Conservation (phyloP, 2,113 vertebrate species). For the Ia io region DNA sequence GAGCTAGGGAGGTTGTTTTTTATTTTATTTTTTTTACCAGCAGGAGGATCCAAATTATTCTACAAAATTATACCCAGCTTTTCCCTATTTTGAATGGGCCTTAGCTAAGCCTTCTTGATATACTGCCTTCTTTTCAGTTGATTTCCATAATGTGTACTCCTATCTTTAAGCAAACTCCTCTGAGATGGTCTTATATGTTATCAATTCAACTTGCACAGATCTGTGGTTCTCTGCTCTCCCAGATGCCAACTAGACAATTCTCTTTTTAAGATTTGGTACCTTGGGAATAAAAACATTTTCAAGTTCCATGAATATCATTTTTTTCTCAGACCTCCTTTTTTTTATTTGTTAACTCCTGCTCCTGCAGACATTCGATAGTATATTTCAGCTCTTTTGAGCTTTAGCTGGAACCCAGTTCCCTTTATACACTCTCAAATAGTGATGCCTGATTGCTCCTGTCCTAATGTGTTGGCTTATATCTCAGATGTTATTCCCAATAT, state of each 20-base stretch:
- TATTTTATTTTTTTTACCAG: too few species aligned
- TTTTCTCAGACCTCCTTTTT: background rate
- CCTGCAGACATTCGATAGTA: background rate
- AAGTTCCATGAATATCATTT: background rate
- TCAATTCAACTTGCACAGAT: background rate
- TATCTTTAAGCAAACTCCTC: background rate
- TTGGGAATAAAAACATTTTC: background rate
- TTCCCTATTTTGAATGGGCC: background rate
- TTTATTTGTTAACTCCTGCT: background rate
- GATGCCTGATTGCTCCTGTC: background rate
- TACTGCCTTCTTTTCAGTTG: too few species aligned
- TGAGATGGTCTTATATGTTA: background rate
- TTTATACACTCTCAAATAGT: background rate
- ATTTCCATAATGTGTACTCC: too few species aligned
- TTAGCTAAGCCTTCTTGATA: background rate
- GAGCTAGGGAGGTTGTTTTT: background rate
- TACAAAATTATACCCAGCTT: background rate
- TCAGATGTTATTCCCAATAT: background rate
- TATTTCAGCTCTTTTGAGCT: background rate
- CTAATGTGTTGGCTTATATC: background rate
- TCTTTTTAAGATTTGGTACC: background rate
- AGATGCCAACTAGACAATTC: background rate
- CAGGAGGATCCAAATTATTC: background rate
- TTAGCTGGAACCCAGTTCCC: background rate
- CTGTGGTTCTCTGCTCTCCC: background rate